phyloP scores from a whole-genome alignment of 2,888 invertebrate genomes.

The Silvanus unidentatus region DNA sequence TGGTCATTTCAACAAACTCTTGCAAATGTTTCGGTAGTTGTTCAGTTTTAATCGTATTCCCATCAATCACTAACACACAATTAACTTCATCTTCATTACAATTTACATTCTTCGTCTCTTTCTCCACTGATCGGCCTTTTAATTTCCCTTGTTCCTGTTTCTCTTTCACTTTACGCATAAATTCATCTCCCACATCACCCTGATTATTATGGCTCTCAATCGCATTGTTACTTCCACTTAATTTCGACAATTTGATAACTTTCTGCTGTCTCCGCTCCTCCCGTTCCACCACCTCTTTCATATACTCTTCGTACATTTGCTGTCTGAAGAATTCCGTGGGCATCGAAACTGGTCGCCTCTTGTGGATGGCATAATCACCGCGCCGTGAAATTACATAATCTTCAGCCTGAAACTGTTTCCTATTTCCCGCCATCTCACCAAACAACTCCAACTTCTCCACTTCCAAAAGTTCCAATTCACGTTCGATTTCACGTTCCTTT shows the following conservation, averaged over 20 bases:
- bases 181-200: conserved; percentile 63
- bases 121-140: neutral
- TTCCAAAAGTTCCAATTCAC: conserved; percentile 60
- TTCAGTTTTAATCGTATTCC: conserved; percentile 55
- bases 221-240: conserved; percentile 14
- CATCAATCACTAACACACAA: conserved; percentile 57
- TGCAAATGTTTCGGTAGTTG: conserved; percentile 71
- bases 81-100: conserved; percentile 8
- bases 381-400: conserved; percentile 47
- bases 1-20: conserved; percentile 61
- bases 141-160: conserved; percentile 54
- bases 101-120: conserved; percentile 20
- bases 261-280: conserved; percentile 73
- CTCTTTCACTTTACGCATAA: conserved; percentile 68
- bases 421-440: conserved; percentile 38
- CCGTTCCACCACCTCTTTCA: conserved; percentile 70
- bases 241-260: conserved; percentile 66
- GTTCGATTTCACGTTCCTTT: conserved; percentile 63
- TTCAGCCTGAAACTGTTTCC: conserved; percentile 44
- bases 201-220: conserved; percentile 12
- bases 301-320: conserved; percentile 80
- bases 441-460: conserved; percentile 48
- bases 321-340: conserved; percentile 66
- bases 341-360: conserved; percentile 30
- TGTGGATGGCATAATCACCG: conserved; percentile 45